Evolutionary conservation across 2,113 vertebrate genomes (phyloP), one percentile per base, ranked within the genome.

Genomic region (Lucifuga dentata): DNA sequence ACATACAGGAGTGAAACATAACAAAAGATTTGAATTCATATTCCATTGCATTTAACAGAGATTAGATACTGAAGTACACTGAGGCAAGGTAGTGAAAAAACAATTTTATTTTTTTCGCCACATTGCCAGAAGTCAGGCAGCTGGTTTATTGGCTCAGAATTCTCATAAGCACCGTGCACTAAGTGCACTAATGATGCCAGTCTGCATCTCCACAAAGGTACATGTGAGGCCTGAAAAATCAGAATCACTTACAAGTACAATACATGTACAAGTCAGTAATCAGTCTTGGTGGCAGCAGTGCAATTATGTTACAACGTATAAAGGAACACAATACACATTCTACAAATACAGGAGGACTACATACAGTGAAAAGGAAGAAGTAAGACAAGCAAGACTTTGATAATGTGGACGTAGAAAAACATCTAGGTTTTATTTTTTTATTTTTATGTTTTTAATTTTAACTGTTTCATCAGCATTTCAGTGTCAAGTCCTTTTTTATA

Each of bases 81-180:
- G 68, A 56, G 44, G 61, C 45, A 63, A 58, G 66, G 62, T 63
- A 63, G 40, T 49, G 46, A 59, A 65, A 63, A 73, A 69, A 64
- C 32, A 63, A 76, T 70, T 84, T 86, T 82, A 88, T 89, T 87
- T 29, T 88, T 78, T 86, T 88, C 62, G 45, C 26, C 4, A 19
- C 13, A 29, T 63, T 68, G 83, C 76, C 81, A 81, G 65, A 67
- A 86, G 71, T 68, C 56, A 80, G 41, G 66, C 56, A 72, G 71
- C 71, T 77, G 79, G 82, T 87, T 89, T 90, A 93, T 89, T 86
- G 81, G 61, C 73, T 81, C 38, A 78, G 73, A 65, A 29, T 73
- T 86, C 87, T 90, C 79, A 43, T 69, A 70, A 78, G 80, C 35
- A 75, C 45, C 36, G 10, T 66, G 61, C 49, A 19, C 61, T 72